These are phyloP conservation scores for Nipponia nippon DNA, from an alignment of 2,113 vertebrate species.

Conservation along the genomic window DNA sequence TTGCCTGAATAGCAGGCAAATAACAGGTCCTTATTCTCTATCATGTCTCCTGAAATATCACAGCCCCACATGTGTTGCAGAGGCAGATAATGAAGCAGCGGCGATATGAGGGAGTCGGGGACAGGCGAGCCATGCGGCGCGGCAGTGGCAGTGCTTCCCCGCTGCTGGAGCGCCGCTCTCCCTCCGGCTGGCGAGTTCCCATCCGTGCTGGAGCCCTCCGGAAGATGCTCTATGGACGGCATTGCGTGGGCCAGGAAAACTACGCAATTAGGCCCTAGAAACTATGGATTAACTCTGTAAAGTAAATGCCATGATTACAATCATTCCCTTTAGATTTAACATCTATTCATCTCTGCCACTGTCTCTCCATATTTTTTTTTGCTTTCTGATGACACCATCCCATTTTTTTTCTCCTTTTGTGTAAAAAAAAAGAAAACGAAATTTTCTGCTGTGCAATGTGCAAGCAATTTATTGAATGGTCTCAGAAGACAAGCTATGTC, in stretches of 20 bases:
- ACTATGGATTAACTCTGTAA: not conserved
- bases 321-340: not conserved
- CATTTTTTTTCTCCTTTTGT: not conserved
- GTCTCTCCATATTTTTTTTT: not conserved
- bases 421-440: not conserved
- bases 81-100: not conserved
- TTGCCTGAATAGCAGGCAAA: slow-evolving; percentile 46
- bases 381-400: not conserved
- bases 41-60: not conserved
- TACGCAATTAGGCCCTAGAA: not conserved
- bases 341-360: not conserved
- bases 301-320: not conserved
- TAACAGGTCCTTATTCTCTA: slow-evolving; percentile 39
- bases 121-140: not conserved
- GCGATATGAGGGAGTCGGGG: not conserved
- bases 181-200: not conserved
- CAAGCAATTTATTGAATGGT: slow-evolving; percentile 6
- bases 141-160: not conserved
- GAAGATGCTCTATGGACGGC: not conserved
- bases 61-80: not conserved
- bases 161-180: not conserved
- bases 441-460: not conserved
- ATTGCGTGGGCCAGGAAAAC: not conserved
- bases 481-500: not conserved
- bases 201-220: accelerated